Conservation (phyloP, 2,113 vertebrate species). For the Acrocephalus arundinaceus region DNA sequence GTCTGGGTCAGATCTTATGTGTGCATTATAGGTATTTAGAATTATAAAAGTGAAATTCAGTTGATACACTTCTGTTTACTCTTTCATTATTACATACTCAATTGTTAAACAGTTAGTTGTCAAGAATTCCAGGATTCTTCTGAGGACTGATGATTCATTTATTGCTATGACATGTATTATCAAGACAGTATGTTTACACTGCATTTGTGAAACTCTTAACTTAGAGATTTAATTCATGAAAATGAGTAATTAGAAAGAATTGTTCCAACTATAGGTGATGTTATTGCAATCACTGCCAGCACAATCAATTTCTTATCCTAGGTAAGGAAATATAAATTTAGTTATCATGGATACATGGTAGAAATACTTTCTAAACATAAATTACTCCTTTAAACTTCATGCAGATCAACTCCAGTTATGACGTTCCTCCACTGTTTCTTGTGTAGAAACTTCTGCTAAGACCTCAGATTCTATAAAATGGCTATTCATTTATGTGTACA, state of each 20-base stretch:
- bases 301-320: not conserved
- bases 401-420: not conserved
- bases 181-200: not conserved
- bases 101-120: not conserved
- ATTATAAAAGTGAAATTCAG: not conserved
- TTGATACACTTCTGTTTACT: not conserved
- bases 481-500: not conserved
- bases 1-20: not conserved
- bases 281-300: not conserved
- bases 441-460: not conserved
- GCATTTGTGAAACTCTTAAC: not conserved
- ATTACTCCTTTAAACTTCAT: not conserved
- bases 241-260: not conserved
- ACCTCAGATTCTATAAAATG: not conserved
- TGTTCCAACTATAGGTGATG: not conserved
- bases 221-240: not conserved
- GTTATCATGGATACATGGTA: not conserved
- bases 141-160: not conserved
- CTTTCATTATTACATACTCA: not conserved
- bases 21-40: not conserved
- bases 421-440: not conserved
- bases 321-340: not conserved
- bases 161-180: not conserved
- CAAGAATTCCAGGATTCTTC: not conserved
- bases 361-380: not conserved